Evolutionary conservation across 2,113 vertebrate species (phyloP).

Genomic region (Lontra canadensis): DNA sequence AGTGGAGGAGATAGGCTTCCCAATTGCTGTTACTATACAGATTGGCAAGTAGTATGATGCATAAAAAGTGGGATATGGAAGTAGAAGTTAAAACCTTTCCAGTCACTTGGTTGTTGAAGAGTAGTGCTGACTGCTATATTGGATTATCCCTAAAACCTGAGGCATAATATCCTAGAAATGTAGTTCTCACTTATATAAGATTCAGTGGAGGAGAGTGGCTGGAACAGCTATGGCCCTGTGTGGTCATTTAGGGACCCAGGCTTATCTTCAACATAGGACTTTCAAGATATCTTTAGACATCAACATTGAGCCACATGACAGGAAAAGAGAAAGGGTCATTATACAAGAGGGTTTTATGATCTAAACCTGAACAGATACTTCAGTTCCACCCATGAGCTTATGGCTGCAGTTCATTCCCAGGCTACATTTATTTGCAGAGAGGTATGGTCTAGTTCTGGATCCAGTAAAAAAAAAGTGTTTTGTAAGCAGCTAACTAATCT

Average conservation of each 20-base stretch:
- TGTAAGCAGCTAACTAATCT: neutral
- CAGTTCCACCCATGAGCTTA: too few relatives aligned
- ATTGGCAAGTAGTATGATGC: neutral
- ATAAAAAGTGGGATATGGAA: neutral
- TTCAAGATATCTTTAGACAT: neutral
- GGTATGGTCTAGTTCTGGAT: too few relatives aligned
- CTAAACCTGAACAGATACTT: neutral
- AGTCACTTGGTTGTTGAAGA: neutral
- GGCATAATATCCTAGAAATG: neutral
- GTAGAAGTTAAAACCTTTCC: neutral
- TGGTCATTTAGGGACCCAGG: neutral
- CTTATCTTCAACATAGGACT: neutral
- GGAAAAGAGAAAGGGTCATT: neutral
- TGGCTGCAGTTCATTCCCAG: neutral
- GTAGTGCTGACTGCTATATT: neutral
- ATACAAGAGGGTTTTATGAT: neutral
- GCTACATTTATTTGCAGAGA: neutral
- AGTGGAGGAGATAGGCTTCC: neutral
- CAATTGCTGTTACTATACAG: neutral
- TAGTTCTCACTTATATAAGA: neutral
- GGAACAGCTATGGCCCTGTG: neutral
- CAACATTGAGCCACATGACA: neutral
- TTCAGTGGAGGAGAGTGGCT: neutral
- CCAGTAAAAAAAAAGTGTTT: neutral
- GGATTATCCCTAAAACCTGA: neutral